phyloP scores from a whole-genome alignment of 2,113 vertebrate species.

The Sprattus sprattus region DNA sequence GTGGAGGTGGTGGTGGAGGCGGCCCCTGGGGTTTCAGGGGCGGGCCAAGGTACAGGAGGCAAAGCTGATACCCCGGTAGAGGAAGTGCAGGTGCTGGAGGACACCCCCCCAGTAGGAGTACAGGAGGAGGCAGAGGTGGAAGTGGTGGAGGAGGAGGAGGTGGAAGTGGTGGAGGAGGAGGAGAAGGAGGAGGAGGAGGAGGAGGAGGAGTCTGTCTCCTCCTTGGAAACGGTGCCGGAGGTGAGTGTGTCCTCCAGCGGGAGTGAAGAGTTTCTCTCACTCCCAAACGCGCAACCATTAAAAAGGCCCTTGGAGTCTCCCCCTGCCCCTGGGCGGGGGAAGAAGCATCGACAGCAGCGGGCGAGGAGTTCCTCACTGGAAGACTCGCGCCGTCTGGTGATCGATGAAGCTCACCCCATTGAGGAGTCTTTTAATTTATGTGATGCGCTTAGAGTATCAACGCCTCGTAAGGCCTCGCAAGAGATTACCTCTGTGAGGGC shows the following conservation, averaged over 20 bases:
- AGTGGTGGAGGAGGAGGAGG: background rate
- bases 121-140: background rate
- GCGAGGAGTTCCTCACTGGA: background rate
- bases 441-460: background rate
- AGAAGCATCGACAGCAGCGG: background rate
- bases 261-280: background rate
- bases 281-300: background rate
- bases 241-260: background rate
- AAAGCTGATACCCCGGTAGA: background rate
- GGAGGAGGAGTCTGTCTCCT: background rate
- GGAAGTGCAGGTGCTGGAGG: background rate
- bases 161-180: too few species aligned
- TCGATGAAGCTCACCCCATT: background rate
- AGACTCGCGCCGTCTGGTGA: background rate
- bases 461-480: background rate
- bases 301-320: conserved; percentile 21
- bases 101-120: background rate
- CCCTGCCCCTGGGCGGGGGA: too few species aligned
- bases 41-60: background rate
- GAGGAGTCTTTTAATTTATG: background rate
- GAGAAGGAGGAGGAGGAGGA: background rate
- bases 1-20: background rate
- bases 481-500: background rate
- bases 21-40: conserved; percentile 6
- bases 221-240: background rate